Conservation (phyloP, 2,888 invertebrate genomes). For the Pocota personata region DNA sequence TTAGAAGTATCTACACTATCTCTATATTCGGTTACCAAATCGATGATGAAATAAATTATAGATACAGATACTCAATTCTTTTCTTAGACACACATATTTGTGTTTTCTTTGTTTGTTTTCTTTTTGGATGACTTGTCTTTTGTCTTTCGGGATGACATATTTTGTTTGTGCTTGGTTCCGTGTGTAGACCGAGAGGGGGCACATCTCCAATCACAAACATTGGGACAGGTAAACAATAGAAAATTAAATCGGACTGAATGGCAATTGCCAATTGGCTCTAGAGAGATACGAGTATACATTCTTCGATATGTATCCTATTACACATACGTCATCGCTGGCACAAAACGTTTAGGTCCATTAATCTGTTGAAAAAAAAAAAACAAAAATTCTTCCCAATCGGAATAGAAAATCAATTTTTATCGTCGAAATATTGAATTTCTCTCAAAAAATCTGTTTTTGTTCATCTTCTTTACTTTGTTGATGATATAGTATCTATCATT, state of each 20-base stretch:
- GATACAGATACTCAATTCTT: slow-evolving; percentile 34
- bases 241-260: slow-evolving; percentile 16
- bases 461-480: not conserved
- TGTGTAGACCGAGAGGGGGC: not conserved
- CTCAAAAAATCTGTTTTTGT: slow-evolving; percentile 18
- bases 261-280: slow-evolving; percentile 37
- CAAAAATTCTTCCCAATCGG: slow-evolving; percentile 2
- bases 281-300: slow-evolving; percentile 3
- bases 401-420: slow-evolving; percentile 51
- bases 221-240: slow-evolving; percentile 37
- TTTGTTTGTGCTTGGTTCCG: slow-evolving; percentile 8
- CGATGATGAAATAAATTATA: slow-evolving; percentile 70
- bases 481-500: slow-evolving; percentile 39
- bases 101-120: slow-evolving; percentile 25
- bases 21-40: slow-evolving; percentile 65
- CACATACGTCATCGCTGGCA: slow-evolving; percentile 8
- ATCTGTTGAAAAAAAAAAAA: slow-evolving; percentile 13
- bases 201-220: not conserved
- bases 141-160: slow-evolving; percentile 32
- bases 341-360: slow-evolving; percentile 32
- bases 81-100: not conserved
- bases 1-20: slow-evolving; percentile 55
- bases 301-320: slow-evolving; percentile 34
- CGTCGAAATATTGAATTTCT: slow-evolving; percentile 60
- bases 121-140: slow-evolving; percentile 31